Base-by-base conservation (phyloP, 2,113 vertebrate species). In the Tursiops truncatus region DNA sequence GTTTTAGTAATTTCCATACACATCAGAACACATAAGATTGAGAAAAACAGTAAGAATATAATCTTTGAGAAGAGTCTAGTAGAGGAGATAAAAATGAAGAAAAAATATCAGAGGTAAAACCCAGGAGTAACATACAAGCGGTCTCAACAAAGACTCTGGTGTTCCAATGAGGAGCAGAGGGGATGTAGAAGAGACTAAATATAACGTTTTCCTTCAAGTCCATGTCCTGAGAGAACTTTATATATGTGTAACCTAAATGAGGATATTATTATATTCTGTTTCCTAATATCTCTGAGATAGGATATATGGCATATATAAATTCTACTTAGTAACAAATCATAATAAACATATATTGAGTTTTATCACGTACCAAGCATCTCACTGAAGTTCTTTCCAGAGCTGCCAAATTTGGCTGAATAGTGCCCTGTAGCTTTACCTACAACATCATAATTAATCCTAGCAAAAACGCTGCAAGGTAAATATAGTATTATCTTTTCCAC, bases 11-110 rank as follows among this genome's bases (percentile, higher is more conserved):
- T 94, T 95, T 95, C 71, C 31, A 89, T 28, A 85, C 0, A 20
- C 18, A 31, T 33, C 62, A 95, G 76, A 94, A 96, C 47, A 94
- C 20, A 68, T 13, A 89, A 68, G 26, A 77, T 21, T 33, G 25
- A 97, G 62, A 88, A 96, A 85, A 91, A 1, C 11, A 73, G 8
- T 44, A 56, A 58, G 41, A 21, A 62, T 12, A 88, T 28, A 81
- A 86, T 25, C 17, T 93, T 83, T 73, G 23, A 93, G 60, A 73
- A 74, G 50, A 73, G 26, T 82, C 62, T 95, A 79, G 21, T 23
- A 62, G 28, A n/a, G 33, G 28, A 94, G n/a, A 97, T 26, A 86
- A 67, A 97, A 92, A 76, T 28, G 7, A 84, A 93, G 14, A n/a
- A 60, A 91, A 88, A 50, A n/a, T 36, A 86, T 50, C 74, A 65